Evolutionary conservation across 2,113 vertebrate genomes (phyloP).

Genomic region (Microcebus jonahi): DNA sequence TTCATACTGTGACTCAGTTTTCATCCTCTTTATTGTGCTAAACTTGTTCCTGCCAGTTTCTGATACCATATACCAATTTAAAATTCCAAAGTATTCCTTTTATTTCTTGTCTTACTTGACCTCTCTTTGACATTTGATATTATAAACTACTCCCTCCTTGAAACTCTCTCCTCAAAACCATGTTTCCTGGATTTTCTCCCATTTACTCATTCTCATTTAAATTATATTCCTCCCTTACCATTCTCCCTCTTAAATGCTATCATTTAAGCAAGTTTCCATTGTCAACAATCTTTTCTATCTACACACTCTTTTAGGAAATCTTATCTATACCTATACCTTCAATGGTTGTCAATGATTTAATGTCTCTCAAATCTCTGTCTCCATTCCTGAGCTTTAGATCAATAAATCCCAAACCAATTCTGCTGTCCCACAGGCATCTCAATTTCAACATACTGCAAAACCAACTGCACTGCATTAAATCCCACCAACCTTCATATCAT

Average conservation of each 20-base stretch:
- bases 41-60: background rate
- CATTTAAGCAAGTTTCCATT: background rate
- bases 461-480: background rate
- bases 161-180: background rate
- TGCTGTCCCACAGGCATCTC: background rate
- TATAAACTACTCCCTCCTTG: background rate
- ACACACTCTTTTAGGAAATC: background rate
- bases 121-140: background rate
- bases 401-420: background rate
- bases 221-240: background rate
- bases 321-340: background rate
- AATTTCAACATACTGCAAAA: background rate
- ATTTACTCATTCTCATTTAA: background rate
- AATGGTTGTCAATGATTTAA: background rate
- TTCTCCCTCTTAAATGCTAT: background rate
- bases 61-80: background rate
- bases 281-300: background rate
- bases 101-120: background rate
- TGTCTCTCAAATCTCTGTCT: background rate
- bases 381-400: background rate
- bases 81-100: conserved; percentile 18
- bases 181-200: background rate
- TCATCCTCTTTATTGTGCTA: background rate
- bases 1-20: conserved; percentile 40
- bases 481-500: background rate